Evolutionary conservation across 2,888 invertebrate species (phyloP).

Genomic region (Lasioglossum marginatum): DNA sequence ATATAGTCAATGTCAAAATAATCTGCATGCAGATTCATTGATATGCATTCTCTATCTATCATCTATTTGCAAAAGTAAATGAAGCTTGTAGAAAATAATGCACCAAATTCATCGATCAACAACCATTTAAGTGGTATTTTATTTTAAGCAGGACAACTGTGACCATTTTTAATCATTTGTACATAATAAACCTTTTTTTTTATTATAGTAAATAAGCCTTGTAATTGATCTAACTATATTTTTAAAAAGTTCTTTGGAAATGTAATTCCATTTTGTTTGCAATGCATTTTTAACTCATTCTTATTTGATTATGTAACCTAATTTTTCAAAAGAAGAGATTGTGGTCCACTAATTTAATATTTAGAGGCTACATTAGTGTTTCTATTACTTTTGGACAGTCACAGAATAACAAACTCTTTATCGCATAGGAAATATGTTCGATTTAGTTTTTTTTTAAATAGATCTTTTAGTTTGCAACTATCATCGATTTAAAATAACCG

Average conservation of each 20-base stretch:
- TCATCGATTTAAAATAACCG: neutral
- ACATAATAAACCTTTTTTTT: neutral
- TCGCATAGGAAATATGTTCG: neutral
- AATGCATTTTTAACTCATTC: neutral
- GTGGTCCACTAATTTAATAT: neutral
- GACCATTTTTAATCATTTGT: neutral
- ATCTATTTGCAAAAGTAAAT: neutral
- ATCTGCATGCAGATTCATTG: neutral
- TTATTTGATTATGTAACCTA: neutral
- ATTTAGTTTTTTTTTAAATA: neutral
- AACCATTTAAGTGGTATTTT: neutral
- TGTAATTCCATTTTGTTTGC: neutral
- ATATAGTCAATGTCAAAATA: neutral
- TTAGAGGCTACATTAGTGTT: neutral
- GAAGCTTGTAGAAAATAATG: neutral
- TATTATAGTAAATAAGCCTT: neutral
- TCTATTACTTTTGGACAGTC: neutral
- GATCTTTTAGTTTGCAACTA: neutral
- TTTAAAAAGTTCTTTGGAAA: neutral
- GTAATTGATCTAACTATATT: neutral
- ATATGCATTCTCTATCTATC: neutral
- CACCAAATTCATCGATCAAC: neutral
- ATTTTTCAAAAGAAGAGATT: neutral
- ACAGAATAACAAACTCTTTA: neutral
- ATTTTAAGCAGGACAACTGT: neutral